Conservation (phyloP, 1,140 invertebrate genomes). For the Drosophila prosaltans region DNA sequence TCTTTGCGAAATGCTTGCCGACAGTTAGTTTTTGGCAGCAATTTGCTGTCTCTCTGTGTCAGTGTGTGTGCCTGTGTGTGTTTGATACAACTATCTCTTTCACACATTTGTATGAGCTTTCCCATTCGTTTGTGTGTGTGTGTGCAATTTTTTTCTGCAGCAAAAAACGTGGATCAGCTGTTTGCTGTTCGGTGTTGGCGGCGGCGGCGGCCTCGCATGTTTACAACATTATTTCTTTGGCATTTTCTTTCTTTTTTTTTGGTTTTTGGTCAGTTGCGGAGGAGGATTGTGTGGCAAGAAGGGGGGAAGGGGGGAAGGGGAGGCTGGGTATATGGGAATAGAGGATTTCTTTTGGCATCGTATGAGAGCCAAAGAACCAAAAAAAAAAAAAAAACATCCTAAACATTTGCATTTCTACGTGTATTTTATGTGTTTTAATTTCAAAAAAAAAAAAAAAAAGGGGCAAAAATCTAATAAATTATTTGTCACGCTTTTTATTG, state of each 20-base stretch:
- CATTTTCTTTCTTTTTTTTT: not conserved
- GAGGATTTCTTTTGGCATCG: slow-evolving; percentile 24
- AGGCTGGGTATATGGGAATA: not conserved
- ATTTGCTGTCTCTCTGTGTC: not conserved
- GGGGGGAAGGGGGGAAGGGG: not conserved
- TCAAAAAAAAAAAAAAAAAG: not conserved
- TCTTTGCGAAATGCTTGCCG: slow-evolving; percentile 39
- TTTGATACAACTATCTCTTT: slow-evolving; percentile 4
- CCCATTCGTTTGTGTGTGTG: not conserved
- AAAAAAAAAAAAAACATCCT: slow-evolving; percentile 27
- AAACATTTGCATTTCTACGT: slow-evolving; percentile 1
- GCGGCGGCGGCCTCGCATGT: slow-evolving; percentile 60
- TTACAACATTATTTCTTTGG: slow-evolving; percentile 58
- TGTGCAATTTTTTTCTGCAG: slow-evolving; percentile 33
- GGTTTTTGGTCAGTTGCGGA: not conserved
- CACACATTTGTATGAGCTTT: slow-evolving; percentile 17
- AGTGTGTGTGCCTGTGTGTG: slow-evolving; percentile 21
- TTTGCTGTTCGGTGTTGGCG: slow-evolving; percentile 37
- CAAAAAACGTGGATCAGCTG: slow-evolving; percentile 57
- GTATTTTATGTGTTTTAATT: slow-evolving; percentile 52
- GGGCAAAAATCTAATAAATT: slow-evolving; percentile 51
- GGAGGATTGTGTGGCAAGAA: not conserved
- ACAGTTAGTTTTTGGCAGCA: slow-evolving; percentile 60
- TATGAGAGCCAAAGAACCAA: slow-evolving; percentile 26
- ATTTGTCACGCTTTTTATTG: slow-evolving; percentile 68